Base-by-base conservation (phyloP, 2,888 invertebrate species). In the Cynaeus angustus region DNA sequence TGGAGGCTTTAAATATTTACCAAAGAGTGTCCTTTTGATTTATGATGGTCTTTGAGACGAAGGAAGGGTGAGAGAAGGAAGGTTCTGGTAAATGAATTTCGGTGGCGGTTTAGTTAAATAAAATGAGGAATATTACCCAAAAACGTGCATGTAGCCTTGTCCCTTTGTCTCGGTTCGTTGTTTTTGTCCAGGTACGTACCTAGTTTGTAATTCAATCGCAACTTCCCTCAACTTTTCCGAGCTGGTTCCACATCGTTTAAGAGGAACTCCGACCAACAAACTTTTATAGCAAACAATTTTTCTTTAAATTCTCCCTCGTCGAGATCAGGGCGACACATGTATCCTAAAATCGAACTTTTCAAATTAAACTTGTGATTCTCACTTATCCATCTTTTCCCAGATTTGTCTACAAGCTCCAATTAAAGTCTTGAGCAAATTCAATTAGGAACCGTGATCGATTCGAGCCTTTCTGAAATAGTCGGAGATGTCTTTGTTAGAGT, bases 401-500 rank as follows among this genome's bases (percentile, higher is more conserved):
- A 48, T 48, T 48, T 26, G 50, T 50, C 50, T 10, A 28, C 12
- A 7, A 50, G 28, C 10, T 26, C 12, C 13, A 30, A 30, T 50
- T 30, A 50, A n/a, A 7, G 21, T 9, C 14, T 61, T 61, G 16
- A 28, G 48, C 50, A 21, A 21, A 61, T 61, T 48, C 61, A 61
- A 61, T 61, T 61, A 61, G 37, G 33, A 14, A 6, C 26, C 10
- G 7, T 33, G 13, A 48, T 61, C 61, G 61, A 64, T 52, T 14
- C 48, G 28, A n/a, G 52, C 45, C 55, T 53, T 30, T 59, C 68
- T 16, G 59, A 68, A 71, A 68, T 71, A 50, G 71, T 53, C 43
- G 65, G 65, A 56, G 64, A 70, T 50, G 58, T 55, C 67, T 72
- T 72, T 72, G 72, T 72, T 70, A 67, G 67, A 48, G 59, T 68